phyloP scores from a whole-genome alignment of 1,140 invertebrate species.

The Listronotus bonariensis region DNA sequence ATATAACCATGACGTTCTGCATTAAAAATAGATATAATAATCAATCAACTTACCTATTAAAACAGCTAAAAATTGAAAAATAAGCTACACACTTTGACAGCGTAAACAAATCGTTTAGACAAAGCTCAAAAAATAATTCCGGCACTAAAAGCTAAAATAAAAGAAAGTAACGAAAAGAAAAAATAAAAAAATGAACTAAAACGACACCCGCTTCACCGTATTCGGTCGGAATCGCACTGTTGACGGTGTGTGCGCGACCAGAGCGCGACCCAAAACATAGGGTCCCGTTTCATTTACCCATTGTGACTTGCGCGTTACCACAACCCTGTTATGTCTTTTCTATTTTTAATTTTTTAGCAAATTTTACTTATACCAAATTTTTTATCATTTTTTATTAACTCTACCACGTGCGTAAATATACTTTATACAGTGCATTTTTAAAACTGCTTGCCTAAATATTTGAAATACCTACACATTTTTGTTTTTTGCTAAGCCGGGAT shows the following conservation, averaged over 20 bases:
- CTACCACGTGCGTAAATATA: too few relatives aligned
- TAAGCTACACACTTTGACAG: constrained; percentile 11
- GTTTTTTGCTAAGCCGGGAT: too few relatives aligned
- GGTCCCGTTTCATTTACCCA: constrained; percentile 16
- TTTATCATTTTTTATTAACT: not conserved
- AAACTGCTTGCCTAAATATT: too few relatives aligned
- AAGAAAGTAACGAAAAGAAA: constrained; percentile 38
- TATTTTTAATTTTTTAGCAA: constrained; percentile 22
- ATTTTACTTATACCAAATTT: constrained; percentile 2
- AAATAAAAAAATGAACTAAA: constrained; percentile 38
- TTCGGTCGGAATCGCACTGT: constrained; percentile 36
- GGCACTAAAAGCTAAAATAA: constrained; percentile 36
- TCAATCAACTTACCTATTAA: constrained; percentile 21
- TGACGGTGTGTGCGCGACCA: constrained; percentile 4
- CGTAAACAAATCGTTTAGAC: constrained; percentile 8
- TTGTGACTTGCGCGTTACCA: constrained; percentile 13
- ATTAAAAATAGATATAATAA: too few relatives aligned
- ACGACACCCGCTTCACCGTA: constrained; percentile 26
- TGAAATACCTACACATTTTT: too few relatives aligned
- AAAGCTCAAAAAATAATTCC: constrained; percentile 13
- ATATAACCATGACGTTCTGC: not conserved
- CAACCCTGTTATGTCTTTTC: constrained; percentile 8
- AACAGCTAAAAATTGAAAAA: constrained; percentile 25
- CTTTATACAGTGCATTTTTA: too few relatives aligned
- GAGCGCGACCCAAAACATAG: constrained; percentile 15